Evolutionary conservation across 2,888 invertebrate species (phyloP).

Genomic region (Biston stratarius): DNA sequence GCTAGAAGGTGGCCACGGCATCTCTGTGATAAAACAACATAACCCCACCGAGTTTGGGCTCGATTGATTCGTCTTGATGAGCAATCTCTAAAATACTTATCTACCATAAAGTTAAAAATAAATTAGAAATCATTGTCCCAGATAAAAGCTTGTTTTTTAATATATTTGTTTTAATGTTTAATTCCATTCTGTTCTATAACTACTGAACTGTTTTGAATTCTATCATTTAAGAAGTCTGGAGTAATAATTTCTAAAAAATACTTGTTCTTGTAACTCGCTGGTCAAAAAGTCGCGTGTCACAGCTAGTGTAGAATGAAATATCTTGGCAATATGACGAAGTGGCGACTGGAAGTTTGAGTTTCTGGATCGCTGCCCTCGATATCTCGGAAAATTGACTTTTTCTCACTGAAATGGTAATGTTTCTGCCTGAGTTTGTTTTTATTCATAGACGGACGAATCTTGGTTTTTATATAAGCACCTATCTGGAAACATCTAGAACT

Average conservation of each 20-base stretch:
- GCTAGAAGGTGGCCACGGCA: too few relatives aligned
- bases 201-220: too few relatives aligned
- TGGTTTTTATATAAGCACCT: background rate
- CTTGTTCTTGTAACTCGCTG: background rate
- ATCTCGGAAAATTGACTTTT: slow-evolving; percentile 44
- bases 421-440: slow-evolving; percentile 29
- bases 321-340: slow-evolving; percentile 36
- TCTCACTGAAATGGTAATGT: slow-evolving; percentile 26
- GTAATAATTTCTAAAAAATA: background rate
- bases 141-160: too few relatives aligned
- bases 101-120: too few relatives aligned
- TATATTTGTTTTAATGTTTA: too few relatives aligned
- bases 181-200: too few relatives aligned
- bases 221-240: too few relatives aligned
- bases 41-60: too few relatives aligned
- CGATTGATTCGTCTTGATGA: too few relatives aligned
- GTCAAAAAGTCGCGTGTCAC: background rate
- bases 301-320: slow-evolving; percentile 21
- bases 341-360: slow-evolving; percentile 33
- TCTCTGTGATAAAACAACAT: too few relatives aligned
- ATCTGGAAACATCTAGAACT: background rate
- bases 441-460: background rate
- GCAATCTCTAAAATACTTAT: too few relatives aligned
- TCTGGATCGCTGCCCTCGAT: slow-evolving; percentile 39
- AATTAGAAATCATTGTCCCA: too few relatives aligned